Evolutionary conservation across 2,888 invertebrate genomes (phyloP).

Genomic region (Seira sanloemensis): DNA sequence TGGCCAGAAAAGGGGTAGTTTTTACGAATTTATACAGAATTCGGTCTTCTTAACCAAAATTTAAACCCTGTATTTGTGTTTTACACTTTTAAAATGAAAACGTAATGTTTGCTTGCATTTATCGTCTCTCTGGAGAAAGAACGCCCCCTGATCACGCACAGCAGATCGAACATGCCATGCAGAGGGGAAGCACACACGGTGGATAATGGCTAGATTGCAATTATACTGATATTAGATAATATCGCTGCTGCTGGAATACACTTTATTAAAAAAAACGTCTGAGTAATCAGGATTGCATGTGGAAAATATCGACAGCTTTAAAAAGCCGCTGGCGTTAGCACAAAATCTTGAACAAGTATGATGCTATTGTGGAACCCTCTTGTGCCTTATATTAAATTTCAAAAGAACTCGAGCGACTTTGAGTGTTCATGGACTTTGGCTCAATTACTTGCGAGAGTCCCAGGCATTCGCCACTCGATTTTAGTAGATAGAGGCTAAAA

Average conservation of each 20-base stretch:
- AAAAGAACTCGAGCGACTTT: conserved; percentile 52
- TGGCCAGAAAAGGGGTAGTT: background rate
- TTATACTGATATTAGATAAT: background rate
- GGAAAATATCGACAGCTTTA: background rate
- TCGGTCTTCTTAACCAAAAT: conserved; percentile 5
- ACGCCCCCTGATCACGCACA: conserved; percentile 41
- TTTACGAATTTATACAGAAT: background rate
- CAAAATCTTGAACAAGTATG: background rate
- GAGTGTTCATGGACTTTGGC: too few species aligned
- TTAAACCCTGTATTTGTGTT: conserved; percentile 6
- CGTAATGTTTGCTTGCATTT: too few species aligned
- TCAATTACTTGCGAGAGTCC: too few species aligned
- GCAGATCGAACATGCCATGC: conserved; percentile 3
- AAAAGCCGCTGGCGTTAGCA: background rate
- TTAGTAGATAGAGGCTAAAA: too few species aligned
- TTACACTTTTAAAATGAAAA: background rate
- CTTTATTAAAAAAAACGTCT: background rate
- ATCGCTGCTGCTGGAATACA: background rate
- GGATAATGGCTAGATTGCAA: background rate
- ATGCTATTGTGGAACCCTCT: too few species aligned
- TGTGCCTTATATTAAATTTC: conserved; percentile 40
- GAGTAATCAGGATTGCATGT: background rate
- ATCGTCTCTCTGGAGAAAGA: conserved; percentile 30
- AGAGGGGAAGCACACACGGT: background rate
- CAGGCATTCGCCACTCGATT: too few species aligned